Percentiles rank a stretch among this genome's conserved stretches.
These are phyloP conservation scores for Hydractinia echinata DNA, from an alignment of 30 jellyfish, hydroid and myxozoan genomes.

Conservation along the genomic window DNA sequence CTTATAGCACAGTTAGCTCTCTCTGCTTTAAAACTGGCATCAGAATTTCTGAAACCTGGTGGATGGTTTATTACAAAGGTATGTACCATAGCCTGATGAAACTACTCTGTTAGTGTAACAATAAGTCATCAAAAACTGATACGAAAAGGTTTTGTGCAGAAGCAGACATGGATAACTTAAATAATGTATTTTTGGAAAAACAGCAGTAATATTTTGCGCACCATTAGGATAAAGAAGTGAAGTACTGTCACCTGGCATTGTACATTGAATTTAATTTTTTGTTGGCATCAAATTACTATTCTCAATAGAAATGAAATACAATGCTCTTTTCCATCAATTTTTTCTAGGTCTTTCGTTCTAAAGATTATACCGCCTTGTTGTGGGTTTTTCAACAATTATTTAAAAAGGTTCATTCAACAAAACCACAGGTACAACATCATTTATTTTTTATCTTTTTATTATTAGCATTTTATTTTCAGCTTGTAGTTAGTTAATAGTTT, in stretches of 20 bases:
- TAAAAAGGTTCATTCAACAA: slow-evolving; percentile 91
- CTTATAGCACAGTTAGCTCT: slow-evolving; percentile 91
- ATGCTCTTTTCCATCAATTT: not conserved
- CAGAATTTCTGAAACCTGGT: slow-evolving; percentile 81
- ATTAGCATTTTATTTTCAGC: no score
- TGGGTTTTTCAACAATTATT: slow-evolving; percentile 73
- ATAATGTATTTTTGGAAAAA: no score
- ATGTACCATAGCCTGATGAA: not conserved
- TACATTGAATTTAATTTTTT: no score
- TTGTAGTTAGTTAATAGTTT: no score
- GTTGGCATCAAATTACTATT: not conserved
- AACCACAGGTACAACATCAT: slow-evolving; percentile 76
- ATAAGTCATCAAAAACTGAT: no score
- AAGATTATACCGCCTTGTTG: slow-evolving; percentile 83
- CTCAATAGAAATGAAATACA: not conserved
- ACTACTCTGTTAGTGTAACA: no score
- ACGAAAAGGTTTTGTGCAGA: not conserved
- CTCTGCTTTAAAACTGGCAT: slow-evolving; percentile 89
- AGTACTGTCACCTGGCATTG: no score
- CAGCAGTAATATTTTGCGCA: no score
- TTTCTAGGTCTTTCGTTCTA: slow-evolving; percentile 86
- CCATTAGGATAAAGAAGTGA: no score
- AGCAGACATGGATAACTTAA: not conserved
- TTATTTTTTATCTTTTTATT: not conserved
- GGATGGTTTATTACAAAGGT: slow-evolving; percentile 99